phyloP scores from a whole-genome alignment of 2,797 vertebrate genomes.

The Falco rusticolus region DNA sequence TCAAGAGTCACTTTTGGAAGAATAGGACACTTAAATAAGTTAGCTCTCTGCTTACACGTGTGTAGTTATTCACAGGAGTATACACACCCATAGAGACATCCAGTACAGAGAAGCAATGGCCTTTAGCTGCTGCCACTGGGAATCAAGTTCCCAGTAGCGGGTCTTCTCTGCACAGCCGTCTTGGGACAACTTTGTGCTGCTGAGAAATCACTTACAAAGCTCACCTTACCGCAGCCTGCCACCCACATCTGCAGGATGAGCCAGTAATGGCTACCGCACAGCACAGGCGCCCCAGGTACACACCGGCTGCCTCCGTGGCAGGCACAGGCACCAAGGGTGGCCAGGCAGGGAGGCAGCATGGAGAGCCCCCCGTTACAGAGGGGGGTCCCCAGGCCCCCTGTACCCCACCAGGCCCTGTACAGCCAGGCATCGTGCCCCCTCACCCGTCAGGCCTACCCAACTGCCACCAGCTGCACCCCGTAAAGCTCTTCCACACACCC shows the following conservation, averaged over 20 bases:
- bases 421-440: no score
- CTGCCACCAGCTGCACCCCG: fast-evolving
- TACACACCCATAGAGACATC: neutral
- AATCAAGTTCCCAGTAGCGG: neutral
- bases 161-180: neutral
- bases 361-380: fast-evolving
- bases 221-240: neutral
- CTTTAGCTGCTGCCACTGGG: neutral
- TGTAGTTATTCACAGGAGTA: neutral
- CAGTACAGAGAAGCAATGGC: no score
- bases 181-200: neutral
- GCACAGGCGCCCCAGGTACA: no score
- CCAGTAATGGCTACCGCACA: fast-evolving
- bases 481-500: no score
- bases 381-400: fast-evolving
- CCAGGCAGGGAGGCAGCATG: no score
- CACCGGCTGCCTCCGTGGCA: neutral
- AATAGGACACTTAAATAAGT: neutral
- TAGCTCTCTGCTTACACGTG: neutral
- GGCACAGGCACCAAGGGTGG: fast-evolving
- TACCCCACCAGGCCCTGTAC: no score
- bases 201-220: neutral
- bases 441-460: neutral
- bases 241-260: fast-evolving
- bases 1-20: neutral